Evolutionary conservation across 2,113 vertebrate genomes (phyloP), one percentile per base, ranked within the genome.

Genomic region (Ophthalmotilapia sp.): DNA sequence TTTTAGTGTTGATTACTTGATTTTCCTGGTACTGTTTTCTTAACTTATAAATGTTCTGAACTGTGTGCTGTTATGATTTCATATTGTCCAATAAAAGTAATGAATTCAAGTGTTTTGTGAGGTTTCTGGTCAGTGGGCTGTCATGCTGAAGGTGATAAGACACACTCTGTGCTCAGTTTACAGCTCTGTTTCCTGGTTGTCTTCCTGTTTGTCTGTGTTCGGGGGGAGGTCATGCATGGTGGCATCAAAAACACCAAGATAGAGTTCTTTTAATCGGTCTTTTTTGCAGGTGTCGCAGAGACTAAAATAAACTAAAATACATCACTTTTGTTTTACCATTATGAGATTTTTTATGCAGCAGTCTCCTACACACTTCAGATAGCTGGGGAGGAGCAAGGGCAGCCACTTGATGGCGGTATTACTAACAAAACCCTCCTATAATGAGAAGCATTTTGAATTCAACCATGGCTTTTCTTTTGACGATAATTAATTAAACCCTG

Each of bases 201-300:
- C 89, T 95, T 96, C 94, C 94, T 96, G 94, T 95, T 95, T 94
- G 86, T 93, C 82, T 89, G 2, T 92, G 85, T 91, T 89, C 79
- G 83, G 86, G 86, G 84, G 33, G 45, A 91, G 87, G 70, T 93
- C 93, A 93, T 92, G 91, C 91, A 81, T 92, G 93, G 87, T 89
- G 33, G 84, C 89, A 91, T 42, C 29, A 88, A 86, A 89, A 86
- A 90, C 89, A 89, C 38, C 19, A 83, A 75, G 79, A 80, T 36
- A 29, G 26, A 4, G 2, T 49, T 58, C 5, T 47, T 81, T 36
- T 56, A 10, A 68, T 70, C 23, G 9, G 5, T 10, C 15, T 26
- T 23, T 89, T 14, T 83, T 19, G 70, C 11, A 36, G 3, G 9
- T 81, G n/a, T 36, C 1, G 8, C 11, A 31, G 4, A 58, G 23